Base-by-base conservation (phyloP, 2,888 invertebrate genomes). In the Philopedon plagiatum region DNA sequence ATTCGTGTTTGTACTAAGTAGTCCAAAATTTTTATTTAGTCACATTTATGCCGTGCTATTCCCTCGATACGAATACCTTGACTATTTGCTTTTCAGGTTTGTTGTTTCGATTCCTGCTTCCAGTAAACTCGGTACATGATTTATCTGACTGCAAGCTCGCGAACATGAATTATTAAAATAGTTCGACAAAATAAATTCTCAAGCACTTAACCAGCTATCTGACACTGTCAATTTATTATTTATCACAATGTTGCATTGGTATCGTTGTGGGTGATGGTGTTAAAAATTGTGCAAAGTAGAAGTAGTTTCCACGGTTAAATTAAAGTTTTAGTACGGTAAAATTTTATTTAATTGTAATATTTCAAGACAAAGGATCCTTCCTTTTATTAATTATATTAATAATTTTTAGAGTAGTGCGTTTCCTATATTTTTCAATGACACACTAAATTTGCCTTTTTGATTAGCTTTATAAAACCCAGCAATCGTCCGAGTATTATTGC, bases 121-220 rank as follows among this genome's bases (percentile, higher is more conserved):
- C 32, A 65, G 54, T 34, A 64, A 64, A 64, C 54, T 19, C 41
- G 65, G 57, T 8, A 57, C 46, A 69, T 69, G 69, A 69, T 69
- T 69, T 69, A 69, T 69, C 69, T 23, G 63, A 60, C 15, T 41
- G 29, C 34, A 56, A 57, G 46, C 57, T 37, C 23, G 56, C 57
- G 37, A 60, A 64, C 70, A 70, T 70, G 68, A 74, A 70, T 74
- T 74, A 74, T 74, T 74, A 66, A 69, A 66, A 64, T 61, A 29
- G 49, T 58, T 66, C 46, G 58, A 32, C 46, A 39, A 56, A 66
- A 66, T 74, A 66, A 70, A 74, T 70, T 66, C 57, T 58, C 46
- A 23, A 66, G 62, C 71, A 74, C 74, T 71, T 74, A 69, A 67
- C 64, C 62, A 57, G 63, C 49, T 69, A 69, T 69, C 69, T 49